Percentiles rank a stretch among this genome's conserved stretches.
These are phyloP conservation scores for Lasiurus cinereus DNA, from an alignment of 2,113 vertebrate genomes.

Conservation along the genomic window DNA sequence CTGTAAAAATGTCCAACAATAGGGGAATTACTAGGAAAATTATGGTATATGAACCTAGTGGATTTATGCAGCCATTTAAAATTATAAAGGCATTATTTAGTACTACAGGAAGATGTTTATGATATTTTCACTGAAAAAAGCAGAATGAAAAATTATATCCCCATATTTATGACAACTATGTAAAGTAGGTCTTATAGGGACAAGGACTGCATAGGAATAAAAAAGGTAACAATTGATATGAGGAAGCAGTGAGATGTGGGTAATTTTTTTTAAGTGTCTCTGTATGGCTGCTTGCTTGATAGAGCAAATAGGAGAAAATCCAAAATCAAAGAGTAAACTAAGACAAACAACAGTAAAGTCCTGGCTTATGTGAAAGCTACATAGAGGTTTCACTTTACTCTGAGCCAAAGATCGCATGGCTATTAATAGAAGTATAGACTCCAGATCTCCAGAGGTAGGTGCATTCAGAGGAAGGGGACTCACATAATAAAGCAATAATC, in stretches of 20 bases:
- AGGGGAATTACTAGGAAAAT: conserved; percentile 62
- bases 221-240: not conserved
- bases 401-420: not conserved
- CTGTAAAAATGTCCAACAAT: conserved; percentile 79
- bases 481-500: not conserved
- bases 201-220: not conserved
- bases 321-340: conserved; percentile 6
- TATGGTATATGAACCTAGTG: conserved; percentile 65
- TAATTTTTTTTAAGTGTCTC: not conserved
- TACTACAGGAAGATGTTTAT: conserved; percentile 68
- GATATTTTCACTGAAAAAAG: conserved; percentile 56
- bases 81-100: conserved; percentile 74
- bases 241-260: not conserved
- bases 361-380: not conserved
- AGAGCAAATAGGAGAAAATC: not conserved
- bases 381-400: not conserved
- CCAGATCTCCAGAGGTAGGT: not conserved
- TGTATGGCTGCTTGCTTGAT: conserved; percentile 1
- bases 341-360: not conserved
- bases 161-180: conserved; percentile 18
- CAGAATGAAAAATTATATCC: not conserved
- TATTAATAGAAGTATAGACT: not conserved
- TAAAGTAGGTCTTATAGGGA: conserved; percentile 16
- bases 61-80: conserved; percentile 75
- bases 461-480: not conserved